Evolutionary conservation across 1,140 invertebrate genomes (phyloP), one percentile per base, ranked within the genome.

Genomic region (Drosophila prosaltans): DNA sequence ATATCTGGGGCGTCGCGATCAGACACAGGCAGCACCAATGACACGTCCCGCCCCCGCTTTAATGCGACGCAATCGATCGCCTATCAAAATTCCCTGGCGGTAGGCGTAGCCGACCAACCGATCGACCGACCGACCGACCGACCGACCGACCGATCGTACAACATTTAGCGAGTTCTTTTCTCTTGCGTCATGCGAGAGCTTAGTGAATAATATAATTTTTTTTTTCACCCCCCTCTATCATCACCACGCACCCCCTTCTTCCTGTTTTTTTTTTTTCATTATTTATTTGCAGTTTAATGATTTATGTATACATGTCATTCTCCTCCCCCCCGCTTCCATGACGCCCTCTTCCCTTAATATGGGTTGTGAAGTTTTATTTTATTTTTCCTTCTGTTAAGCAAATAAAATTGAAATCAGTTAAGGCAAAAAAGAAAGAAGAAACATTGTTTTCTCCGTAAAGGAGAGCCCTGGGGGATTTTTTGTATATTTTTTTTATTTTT

Each of bases 71-170:
- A 91, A 91, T 65, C 90, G 90, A 55, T 91, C 90, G 60, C 91
- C 91, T 48, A 91, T 91, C 72, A 91, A 91, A 69, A 83, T 91
- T 61, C 91, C 91, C 30, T 91, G 91, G 91, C 74, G 90, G 57
- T 91, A 91, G 81, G 73, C 64, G 55, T 51, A 39, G 48, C 16
- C 62, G 30, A 28, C 65, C 59, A 71, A 63, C 66, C 71, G 45
- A 79, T 41, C 45, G 45, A 51, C 8, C 45, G 43, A 51, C 57
- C 64, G 70, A 79, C 54, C 62, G 30, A 28, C 65, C 59, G 68
- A 63, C 66, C 71, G 45, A 79, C 54, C 45, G 45, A 51, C 8
- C 45, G 43, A 51, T 63, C 64, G 70, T 41, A 39, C 40, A 60
- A 57, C 2, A n/a, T 58, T 61, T 54, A 40, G 58, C 45, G 69